Percentiles rank a stretch among this genome's conserved stretches.
Conservation (phyloP, 2,888 invertebrate genomes). For the Campoplex nolae region DNA sequence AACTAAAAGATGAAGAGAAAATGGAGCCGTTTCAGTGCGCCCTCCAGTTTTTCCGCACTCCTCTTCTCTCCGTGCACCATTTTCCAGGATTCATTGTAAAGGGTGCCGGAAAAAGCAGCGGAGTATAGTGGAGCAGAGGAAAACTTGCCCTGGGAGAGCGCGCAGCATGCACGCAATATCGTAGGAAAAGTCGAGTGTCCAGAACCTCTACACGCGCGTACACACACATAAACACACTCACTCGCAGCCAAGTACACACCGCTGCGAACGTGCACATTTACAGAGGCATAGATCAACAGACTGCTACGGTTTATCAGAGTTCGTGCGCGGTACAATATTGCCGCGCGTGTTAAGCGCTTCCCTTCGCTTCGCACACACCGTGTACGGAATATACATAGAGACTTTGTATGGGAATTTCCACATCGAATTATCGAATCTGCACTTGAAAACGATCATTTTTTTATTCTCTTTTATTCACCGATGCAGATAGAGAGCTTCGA, state of each 20-base stretch:
- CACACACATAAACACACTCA: background rate
- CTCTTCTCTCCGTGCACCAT: background rate
- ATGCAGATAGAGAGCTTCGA: too few species aligned
- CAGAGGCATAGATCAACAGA: constrained; percentile 19
- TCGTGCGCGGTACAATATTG: constrained; percentile 57
- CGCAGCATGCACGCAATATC: constrained; percentile 62
- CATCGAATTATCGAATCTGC: background rate
- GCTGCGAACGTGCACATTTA: background rate
- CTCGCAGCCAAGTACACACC: background rate
- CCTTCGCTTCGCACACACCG: constrained; percentile 14
- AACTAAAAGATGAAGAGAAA: constrained; percentile 49
- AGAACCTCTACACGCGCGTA: constrained; percentile 7
- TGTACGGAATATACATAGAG: background rate
- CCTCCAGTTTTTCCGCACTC: background rate
- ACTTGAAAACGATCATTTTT: background rate
- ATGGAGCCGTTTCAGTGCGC: constrained; percentile 40
- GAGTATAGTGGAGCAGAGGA: background rate
- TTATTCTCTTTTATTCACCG: background rate
- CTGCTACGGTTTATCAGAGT: constrained; percentile 56
- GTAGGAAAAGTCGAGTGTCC: constrained; percentile 38
- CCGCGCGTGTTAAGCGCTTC: constrained; percentile 60
- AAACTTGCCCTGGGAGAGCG: constrained; percentile 31
- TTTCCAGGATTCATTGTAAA: constrained; percentile 1
- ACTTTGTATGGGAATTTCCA: constrained; percentile 12
- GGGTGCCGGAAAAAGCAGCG: constrained; percentile 15